Evolutionary conservation across 1,140 invertebrate species (phyloP), one percentile per base, ranked within the genome.

Genomic region (Atta texana): DNA sequence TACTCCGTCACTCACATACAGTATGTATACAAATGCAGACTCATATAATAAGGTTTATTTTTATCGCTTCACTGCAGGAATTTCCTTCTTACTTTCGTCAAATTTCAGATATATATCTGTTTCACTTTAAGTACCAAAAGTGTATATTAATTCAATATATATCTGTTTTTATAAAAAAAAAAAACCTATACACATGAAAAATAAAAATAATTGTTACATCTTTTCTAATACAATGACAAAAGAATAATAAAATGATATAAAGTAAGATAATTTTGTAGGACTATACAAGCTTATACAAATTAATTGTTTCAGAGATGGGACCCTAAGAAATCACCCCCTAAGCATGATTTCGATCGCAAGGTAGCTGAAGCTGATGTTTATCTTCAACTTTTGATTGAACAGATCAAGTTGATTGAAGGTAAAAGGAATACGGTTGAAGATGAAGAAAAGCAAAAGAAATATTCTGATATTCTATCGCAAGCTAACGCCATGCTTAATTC

Each of bases 281-380:
- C 8, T 66, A 1, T 72, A 24, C 8, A 34, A 69, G n/a, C 18
- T 4, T 53, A 16, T 10, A 39, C 1, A 66, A 68, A 66, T 59
- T 31, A 5, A 74, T 66, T 55, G 28, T 84, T 84, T 21, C 74
- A 96, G 96, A 95, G 96, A 88, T 96, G 96, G 96, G 96, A 97
- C 91, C 95, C 96, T 12, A 95, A 95, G 66, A 96, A 96, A 87
- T 94, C 96, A 39, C 95, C 96, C 0, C 96, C 97, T 3, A 97
- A 96, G 72, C 96, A 97, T 89, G 97, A 98, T 93, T 98, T 99
- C 94, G 98, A 99, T 94, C 97, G 97, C 53, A 98, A 98, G 94
- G 97, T 99, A 51, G 96, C 98, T 0, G 99, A 99, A 95, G 98
- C 99, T 21, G 99, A 99, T 95, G 98, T 98, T 39, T 99, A 99